phyloP scores from a whole-genome alignment of 1,140 invertebrate species.

The Brachionus calyciflorus region DNA sequence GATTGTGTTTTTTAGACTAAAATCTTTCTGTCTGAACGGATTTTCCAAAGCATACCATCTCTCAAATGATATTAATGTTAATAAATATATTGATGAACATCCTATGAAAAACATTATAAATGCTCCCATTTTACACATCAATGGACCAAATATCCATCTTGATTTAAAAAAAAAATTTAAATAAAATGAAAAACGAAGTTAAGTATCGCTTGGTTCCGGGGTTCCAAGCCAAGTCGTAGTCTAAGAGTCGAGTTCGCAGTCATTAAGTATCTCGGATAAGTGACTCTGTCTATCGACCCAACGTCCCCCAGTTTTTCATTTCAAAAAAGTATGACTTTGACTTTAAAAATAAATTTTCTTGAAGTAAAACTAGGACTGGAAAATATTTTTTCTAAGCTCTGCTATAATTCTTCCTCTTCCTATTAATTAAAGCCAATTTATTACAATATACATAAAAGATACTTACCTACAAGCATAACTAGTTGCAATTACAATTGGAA shows the following conservation, averaged over 20 bases:
- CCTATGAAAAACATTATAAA: constrained; percentile 40
- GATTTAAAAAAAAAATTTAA: background rate
- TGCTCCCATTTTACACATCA: background rate
- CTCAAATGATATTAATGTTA: constrained; percentile 10
- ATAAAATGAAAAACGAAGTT: too few relatives aligned
- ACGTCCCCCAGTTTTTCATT: too few relatives aligned
- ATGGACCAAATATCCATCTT: constrained; percentile 18
- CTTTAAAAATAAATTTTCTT: background rate
- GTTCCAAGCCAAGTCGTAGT: too few relatives aligned
- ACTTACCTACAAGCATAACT: constrained; percentile 14
- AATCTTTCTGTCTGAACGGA: background rate
- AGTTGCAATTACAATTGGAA: background rate
- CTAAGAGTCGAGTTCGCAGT: too few relatives aligned
- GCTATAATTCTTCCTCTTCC: too few relatives aligned
- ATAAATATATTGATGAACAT: constrained; percentile 28
- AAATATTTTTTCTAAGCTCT: too few relatives aligned
- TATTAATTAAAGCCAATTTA: too few relatives aligned
- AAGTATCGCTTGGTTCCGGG: too few relatives aligned
- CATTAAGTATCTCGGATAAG: too few relatives aligned
- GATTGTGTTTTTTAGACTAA: background rate
- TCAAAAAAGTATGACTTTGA: background rate
- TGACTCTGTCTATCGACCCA: too few relatives aligned
- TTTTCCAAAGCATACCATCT: constrained; percentile 6
- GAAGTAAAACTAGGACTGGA: too few relatives aligned
- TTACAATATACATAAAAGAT: too few relatives aligned